phyloP scores from a whole-genome alignment of 2,888 invertebrate genomes.

The Thalpophila matura region DNA sequence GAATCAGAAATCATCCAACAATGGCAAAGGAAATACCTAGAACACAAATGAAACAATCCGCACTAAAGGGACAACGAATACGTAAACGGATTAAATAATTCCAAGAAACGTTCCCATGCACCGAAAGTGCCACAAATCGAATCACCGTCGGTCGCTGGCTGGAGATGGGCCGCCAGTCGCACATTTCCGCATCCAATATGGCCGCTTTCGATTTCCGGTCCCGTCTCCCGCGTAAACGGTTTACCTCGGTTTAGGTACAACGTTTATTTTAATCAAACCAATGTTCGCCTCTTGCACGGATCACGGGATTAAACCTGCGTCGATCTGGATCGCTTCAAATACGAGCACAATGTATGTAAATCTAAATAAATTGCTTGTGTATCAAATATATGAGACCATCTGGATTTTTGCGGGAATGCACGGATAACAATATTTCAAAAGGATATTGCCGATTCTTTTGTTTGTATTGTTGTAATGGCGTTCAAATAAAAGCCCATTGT shows the following conservation, averaged over 20 bases:
- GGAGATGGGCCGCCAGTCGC: slow-evolving; percentile 65
- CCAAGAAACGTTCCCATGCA: slow-evolving; percentile 51
- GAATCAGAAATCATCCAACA: slow-evolving; percentile 14
- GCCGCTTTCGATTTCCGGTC: slow-evolving; percentile 88
- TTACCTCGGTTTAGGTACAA: slow-evolving; percentile 83
- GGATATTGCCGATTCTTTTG: slow-evolving; percentile 38
- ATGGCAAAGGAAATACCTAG: slow-evolving; percentile 26
- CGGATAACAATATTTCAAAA: slow-evolving; percentile 41
- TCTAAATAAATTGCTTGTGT: slow-evolving; percentile 51
- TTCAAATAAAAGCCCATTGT: slow-evolving; percentile 30
- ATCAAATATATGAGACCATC: slow-evolving; percentile 39
- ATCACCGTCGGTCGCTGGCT: slow-evolving; percentile 53
- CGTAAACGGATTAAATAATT: slow-evolving; percentile 55
- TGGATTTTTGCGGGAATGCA: slow-evolving; percentile 41
- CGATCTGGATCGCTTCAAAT: slow-evolving; percentile 57
- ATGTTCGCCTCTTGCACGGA: slow-evolving; percentile 59
- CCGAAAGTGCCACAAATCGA: slow-evolving; percentile 65
- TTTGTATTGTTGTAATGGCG: slow-evolving; percentile 35
- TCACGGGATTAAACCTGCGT: slow-evolving; percentile 62
- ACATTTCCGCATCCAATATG: slow-evolving; percentile 89
- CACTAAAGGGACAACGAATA: slow-evolving; percentile 28
- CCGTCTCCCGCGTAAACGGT: slow-evolving; percentile 81
- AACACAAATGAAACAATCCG: slow-evolving; percentile 21
- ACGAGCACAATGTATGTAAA: slow-evolving; percentile 44
- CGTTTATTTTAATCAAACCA: slow-evolving; percentile 83